Conservation (phyloP, 2,113 vertebrate species). For the Ornithorhynchus anatinus region DNA sequence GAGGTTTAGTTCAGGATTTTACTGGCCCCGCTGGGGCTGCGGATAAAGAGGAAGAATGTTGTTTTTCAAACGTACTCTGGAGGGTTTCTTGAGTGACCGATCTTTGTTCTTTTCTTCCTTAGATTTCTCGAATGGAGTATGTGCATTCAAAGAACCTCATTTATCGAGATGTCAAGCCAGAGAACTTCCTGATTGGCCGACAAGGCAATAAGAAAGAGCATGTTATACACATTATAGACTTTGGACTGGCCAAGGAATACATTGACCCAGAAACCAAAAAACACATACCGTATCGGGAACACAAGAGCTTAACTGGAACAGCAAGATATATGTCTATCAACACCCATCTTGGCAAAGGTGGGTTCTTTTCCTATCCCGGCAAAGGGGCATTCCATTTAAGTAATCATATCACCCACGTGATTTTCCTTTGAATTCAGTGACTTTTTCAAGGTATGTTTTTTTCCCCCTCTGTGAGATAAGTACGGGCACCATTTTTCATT, state of each 20-base stretch:
- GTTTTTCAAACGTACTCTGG: not conserved
- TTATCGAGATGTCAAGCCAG: slow-evolving; percentile 97
- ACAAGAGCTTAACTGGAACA: slow-evolving; percentile 97
- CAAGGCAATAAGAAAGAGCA: slow-evolving; percentile 98
- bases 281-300: slow-evolving; percentile 98
- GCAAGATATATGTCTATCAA: slow-evolving; percentile 99
- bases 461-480: slow-evolving; percentile 24
- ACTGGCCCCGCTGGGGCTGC: too few species aligned
- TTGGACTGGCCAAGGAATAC: slow-evolving; percentile 98
- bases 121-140: slow-evolving; percentile 98
- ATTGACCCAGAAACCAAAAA: slow-evolving; percentile 99
- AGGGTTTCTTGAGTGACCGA: not conserved
- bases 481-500: slow-evolving; percentile 27
- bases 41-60: not conserved
- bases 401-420: not conserved
- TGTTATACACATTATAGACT: slow-evolving; percentile 98
- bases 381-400: slow-evolving; percentile 12
- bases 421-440: not conserved
- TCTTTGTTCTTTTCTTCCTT: not conserved
- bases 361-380: slow-evolving; percentile 22
- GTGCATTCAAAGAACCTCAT: slow-evolving; percentile 99
- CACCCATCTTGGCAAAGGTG: slow-evolving; percentile 98
- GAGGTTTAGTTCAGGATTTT: slow-evolving; percentile 6
- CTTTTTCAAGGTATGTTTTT: slow-evolving; percentile 10
- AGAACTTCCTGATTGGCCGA: slow-evolving; percentile 97